These are phyloP conservation scores for Steatornis caripensis DNA, from an alignment of 2,113 vertebrate species.

Conservation along the genomic window DNA sequence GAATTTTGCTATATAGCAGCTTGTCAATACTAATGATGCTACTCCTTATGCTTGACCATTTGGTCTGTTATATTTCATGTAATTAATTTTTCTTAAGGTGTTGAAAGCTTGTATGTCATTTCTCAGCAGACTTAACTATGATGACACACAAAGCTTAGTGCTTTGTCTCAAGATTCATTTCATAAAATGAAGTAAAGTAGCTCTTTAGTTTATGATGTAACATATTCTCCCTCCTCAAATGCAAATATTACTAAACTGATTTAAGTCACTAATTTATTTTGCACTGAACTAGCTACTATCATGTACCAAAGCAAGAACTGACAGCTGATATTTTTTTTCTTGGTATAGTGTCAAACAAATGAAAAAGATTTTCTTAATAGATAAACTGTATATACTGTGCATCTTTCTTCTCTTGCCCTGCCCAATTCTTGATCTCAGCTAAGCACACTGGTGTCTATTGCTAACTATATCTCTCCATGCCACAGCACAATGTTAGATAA, in stretches of 20 bases:
- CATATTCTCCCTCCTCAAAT: slow-evolving; percentile 6
- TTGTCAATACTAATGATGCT: neutral
- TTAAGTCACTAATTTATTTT: slow-evolving; percentile 28
- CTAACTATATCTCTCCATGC: neutral
- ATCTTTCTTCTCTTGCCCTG: neutral
- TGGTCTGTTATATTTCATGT: slow-evolving; percentile 41
- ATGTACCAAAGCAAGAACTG: neutral
- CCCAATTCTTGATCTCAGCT: neutral
- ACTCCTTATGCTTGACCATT: slow-evolving; percentile 56
- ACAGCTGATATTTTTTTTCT: neutral
- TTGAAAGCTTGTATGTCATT: slow-evolving; percentile 49
- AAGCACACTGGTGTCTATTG: neutral
- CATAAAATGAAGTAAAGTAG: slow-evolving; percentile 36
- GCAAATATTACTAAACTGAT: slow-evolving; percentile 21
- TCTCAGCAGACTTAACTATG: neutral
- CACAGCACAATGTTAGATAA: neutral
- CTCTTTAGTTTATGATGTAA: slow-evolving; percentile 21
- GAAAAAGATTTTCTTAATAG: neutral
- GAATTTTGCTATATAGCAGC: neutral
- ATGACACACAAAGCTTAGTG: neutral
- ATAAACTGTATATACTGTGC: neutral
- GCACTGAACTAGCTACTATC: neutral
- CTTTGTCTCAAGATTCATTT: slow-evolving; percentile 24
- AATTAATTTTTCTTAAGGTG: slow-evolving; percentile 55
- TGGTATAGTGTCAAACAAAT: neutral